These are phyloP conservation scores for Romanogobio albipinnatus DNA, from an alignment of 2,113 vertebrate species.

Conservation along the genomic window DNA sequence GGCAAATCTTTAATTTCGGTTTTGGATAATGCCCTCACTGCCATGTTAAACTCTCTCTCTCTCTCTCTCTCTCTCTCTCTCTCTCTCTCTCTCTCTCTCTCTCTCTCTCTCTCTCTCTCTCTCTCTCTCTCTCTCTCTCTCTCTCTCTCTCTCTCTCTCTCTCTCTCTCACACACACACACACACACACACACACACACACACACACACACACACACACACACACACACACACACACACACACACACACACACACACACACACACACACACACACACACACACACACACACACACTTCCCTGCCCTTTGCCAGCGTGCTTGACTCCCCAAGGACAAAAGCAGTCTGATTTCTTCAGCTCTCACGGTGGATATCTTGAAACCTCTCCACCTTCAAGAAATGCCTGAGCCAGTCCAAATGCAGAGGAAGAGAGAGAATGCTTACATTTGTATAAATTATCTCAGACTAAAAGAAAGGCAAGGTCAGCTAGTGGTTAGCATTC, in stretches of 20 bases:
- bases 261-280: not conserved
- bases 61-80: not conserved
- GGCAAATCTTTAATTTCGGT: constrained; percentile 71
- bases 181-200: too few species aligned
- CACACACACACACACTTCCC: not conserved
- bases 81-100: not conserved
- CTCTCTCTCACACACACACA: too few species aligned
- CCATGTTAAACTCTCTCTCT: not conserved
- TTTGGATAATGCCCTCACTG: constrained; percentile 47
- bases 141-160: too few species aligned
- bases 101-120: too few species aligned
- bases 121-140: too few species aligned
- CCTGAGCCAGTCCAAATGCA: constrained; percentile 59
- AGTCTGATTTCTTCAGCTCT: constrained; percentile 35
- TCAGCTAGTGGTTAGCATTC: constrained; percentile 61
- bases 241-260: too few species aligned
- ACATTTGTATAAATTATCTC: constrained; percentile 77
- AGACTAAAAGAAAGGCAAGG: constrained; percentile 63
- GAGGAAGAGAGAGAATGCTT: constrained; percentile 61
- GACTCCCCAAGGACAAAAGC: constrained; percentile 46
- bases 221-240: too few species aligned
- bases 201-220: too few species aligned
- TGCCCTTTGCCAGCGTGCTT: constrained; percentile 32
- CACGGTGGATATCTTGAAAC: constrained; percentile 51
- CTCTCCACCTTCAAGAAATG: constrained; percentile 54